A percentile compares a stretch with the other conserved stretches of the same genome.
Conservation (phyloP, 2,888 invertebrate species). For the Abrostola triplasia region DNA sequence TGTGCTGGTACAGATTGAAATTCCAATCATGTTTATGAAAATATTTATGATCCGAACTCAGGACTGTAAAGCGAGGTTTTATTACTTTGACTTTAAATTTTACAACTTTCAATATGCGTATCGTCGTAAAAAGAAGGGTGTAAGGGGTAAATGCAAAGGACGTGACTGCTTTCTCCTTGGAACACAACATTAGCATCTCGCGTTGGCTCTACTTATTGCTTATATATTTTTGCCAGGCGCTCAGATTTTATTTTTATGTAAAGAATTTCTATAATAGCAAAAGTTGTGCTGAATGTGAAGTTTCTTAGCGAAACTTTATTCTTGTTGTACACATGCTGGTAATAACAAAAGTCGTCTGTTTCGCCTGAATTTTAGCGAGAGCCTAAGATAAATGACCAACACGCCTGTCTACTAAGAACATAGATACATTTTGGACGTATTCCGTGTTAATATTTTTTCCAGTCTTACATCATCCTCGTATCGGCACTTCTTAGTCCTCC, state of each 20-base stretch:
- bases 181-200: slow-evolving; percentile 44
- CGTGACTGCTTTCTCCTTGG: slow-evolving; percentile 52
- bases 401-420: slow-evolving; percentile 10
- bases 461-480: slow-evolving; percentile 22
- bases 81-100: slow-evolving; percentile 51
- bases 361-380: background rate
- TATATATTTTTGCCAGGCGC: slow-evolving; percentile 49
- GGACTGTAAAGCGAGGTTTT: slow-evolving; percentile 44
- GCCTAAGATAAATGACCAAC: slow-evolving; percentile 12
- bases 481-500: slow-evolving; percentile 14
- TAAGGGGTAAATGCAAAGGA: slow-evolving; percentile 35
- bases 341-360: background rate
- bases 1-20: slow-evolving; percentile 39
- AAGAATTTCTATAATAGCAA: background rate
- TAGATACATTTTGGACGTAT: slow-evolving; percentile 6
- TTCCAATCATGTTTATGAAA: slow-evolving; percentile 52
- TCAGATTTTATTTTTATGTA: slow-evolving; percentile 28
- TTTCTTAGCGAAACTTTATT: slow-evolving; percentile 9
- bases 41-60: slow-evolving; percentile 50
- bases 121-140: slow-evolving; percentile 42
- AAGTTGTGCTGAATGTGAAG: slow-evolving; percentile 2
- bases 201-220: slow-evolving; percentile 44
- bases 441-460: slow-evolving; percentile 17
- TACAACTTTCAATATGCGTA: slow-evolving; percentile 51
- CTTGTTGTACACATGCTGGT: background rate